A percentile compares a stretch with the other conserved stretches of the same genome.
Evolutionary conservation across 2,113 vertebrate species (phyloP).

Genomic region (Ranitomeya variabilis): DNA sequence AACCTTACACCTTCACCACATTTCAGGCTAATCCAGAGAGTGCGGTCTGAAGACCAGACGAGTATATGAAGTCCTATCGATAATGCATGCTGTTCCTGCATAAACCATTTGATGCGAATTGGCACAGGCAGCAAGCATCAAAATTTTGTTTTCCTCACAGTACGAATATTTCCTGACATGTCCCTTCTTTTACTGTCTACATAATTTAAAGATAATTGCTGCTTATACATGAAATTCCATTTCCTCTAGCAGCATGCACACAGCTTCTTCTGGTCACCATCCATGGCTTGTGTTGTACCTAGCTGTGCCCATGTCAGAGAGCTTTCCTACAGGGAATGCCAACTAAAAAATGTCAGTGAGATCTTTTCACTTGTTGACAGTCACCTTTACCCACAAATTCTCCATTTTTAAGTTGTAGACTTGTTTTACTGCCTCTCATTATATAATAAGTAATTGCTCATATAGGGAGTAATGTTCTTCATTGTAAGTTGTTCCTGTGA

Average conservation of each 20-base stretch:
- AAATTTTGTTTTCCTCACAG: background rate
- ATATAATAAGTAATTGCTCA: background rate
- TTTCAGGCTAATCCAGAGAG: too few species aligned
- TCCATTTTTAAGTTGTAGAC: background rate
- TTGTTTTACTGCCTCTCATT: background rate
- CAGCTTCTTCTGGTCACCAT: slow-evolving; percentile 5
- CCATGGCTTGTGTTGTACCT: slow-evolving; percentile 9
- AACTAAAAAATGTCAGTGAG: slow-evolving; percentile 37
- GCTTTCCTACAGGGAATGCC: slow-evolving; percentile 1
- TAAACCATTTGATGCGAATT: background rate
- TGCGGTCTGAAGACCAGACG: too few species aligned
- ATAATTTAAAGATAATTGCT: slow-evolving; percentile 55
- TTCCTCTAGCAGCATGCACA: slow-evolving; percentile 44
- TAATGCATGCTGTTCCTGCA: background rate
- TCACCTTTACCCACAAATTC: background rate
- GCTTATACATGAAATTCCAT: slow-evolving; percentile 35
- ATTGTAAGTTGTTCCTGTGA: background rate
- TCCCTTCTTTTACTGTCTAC: slow-evolving; percentile 25
- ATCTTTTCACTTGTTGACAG: slow-evolving; percentile 20
- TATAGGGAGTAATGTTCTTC: background rate
- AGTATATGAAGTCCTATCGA: background rate
- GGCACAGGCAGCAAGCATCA: background rate
- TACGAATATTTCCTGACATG: slow-evolving; percentile 7
- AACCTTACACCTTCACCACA: too few species aligned
- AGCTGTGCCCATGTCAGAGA: background rate